Percentiles rank a stretch among this genome's conserved stretches.
Evolutionary conservation across 2,113 vertebrate species (phyloP).

Genomic region (Oreochromis tanganicae): DNA sequence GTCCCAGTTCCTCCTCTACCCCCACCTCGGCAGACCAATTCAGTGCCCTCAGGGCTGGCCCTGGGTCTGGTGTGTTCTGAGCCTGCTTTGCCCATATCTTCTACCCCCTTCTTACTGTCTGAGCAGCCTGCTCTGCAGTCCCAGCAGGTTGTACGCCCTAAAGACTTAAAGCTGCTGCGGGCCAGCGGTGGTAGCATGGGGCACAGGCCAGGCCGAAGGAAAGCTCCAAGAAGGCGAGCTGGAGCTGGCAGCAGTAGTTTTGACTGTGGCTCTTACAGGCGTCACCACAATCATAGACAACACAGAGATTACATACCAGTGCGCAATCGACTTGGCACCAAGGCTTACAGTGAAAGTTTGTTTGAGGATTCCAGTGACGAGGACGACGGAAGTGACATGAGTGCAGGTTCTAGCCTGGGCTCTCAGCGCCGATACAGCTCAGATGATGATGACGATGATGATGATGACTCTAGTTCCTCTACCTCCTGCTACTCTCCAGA

Average conservation of each 20-base stretch:
- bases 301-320: slow-evolving; percentile 79
- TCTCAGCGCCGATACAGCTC: slow-evolving; percentile 83
- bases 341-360: slow-evolving; percentile 79
- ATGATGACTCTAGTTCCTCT: slow-evolving; percentile 80
- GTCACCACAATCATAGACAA: slow-evolving; percentile 71
- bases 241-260: slow-evolving; percentile 77
- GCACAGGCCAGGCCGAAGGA: slow-evolving; percentile 73
- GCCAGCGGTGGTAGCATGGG: slow-evolving; percentile 59
- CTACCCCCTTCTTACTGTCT: slow-evolving; percentile 67
- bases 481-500: slow-evolving; percentile 86
- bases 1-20: slow-evolving; percentile 67
- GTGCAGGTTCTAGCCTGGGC: slow-evolving; percentile 81
- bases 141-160: slow-evolving; percentile 84
- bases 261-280: slow-evolving; percentile 75
- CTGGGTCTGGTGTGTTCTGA: slow-evolving; percentile 73
- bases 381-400: slow-evolving; percentile 85
- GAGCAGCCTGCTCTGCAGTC: slow-evolving; percentile 68
- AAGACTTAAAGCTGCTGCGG: slow-evolving; percentile 81
- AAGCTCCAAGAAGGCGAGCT: slow-evolving; percentile 71
- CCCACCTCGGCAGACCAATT: slow-evolving; percentile 74
- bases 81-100: slow-evolving; percentile 69
- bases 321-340: slow-evolving; percentile 75
- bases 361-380: slow-evolving; percentile 84
- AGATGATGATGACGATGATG: slow-evolving; percentile 70
- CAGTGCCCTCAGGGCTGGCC: slow-evolving; percentile 70